Evolutionary conservation across 2,888 invertebrate genomes (phyloP).

Genomic region (Germaria angustata): DNA sequence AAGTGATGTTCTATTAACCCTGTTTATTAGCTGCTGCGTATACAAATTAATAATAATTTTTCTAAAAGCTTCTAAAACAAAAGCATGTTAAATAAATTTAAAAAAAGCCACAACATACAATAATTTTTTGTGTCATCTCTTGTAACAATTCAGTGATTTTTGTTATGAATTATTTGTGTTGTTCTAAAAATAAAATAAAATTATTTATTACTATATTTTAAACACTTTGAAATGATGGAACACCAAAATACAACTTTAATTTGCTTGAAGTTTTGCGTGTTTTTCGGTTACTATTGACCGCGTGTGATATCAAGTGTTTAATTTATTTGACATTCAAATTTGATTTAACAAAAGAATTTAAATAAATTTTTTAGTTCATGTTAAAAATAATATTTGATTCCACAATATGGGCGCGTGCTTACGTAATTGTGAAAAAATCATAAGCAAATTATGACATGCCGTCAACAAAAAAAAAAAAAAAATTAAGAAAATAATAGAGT

Average conservation of each 20-base stretch:
- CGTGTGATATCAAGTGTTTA: constrained; percentile 68
- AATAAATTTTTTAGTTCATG: constrained; percentile 18
- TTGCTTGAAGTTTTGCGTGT: constrained; percentile 54
- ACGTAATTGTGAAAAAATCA: constrained; percentile 73
- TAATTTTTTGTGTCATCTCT: constrained; percentile 37
- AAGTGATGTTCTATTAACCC: constrained; percentile 40
- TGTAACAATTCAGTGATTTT: constrained; percentile 53
- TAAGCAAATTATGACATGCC: constrained; percentile 26
- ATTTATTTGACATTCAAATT: constrained; percentile 72
- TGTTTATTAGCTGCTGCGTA: background rate
- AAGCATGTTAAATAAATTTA: background rate
- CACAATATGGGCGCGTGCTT: constrained; percentile 68
- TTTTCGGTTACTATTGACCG: constrained; percentile 58
- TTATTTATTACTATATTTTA: background rate
- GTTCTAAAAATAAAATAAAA: constrained; percentile 2
- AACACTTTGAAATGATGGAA: background rate
- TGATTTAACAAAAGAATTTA: constrained; percentile 60
- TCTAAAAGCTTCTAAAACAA: constrained; percentile 12
- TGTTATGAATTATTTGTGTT: constrained; percentile 16
- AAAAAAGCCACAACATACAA: background rate
- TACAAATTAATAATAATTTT: background rate
- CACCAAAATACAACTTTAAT: too few species aligned
- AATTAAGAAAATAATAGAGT: too few species aligned
- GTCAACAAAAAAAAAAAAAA: constrained; percentile 4
- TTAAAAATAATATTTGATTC: background rate